These are phyloP conservation scores for Entomobrya proxima DNA, from an alignment of 2,888 invertebrate genomes.

Conservation along the genomic window DNA sequence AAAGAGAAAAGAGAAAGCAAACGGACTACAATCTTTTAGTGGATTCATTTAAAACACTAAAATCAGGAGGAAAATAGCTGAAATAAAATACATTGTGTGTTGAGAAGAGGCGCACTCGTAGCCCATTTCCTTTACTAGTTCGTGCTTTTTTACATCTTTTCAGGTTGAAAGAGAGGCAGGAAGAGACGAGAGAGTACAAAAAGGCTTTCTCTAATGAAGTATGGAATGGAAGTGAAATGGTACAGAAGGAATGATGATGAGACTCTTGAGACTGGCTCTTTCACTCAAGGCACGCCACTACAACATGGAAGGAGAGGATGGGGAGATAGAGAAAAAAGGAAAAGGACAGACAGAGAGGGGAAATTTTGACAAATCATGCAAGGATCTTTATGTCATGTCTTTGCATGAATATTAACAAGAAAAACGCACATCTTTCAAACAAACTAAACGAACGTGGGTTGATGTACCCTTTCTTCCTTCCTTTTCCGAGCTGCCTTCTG, in stretches of 20 bases:
- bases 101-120: constrained; percentile 1
- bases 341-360: constrained; percentile 26
- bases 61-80: background rate
- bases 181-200: constrained; percentile 29
- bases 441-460: constrained; percentile 25
- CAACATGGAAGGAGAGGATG: background rate
- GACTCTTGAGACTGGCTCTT: constrained; percentile 54
- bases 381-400: constrained; percentile 60
- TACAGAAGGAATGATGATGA: constrained; percentile 64
- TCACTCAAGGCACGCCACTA: constrained; percentile 3
- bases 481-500: background rate
- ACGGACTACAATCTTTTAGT: background rate
- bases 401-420: constrained; percentile 62
- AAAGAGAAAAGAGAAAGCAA: background rate
- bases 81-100: background rate
- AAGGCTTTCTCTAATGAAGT: constrained; percentile 62
- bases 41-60: constrained; percentile 36
- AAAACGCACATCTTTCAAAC: constrained; percentile 43
- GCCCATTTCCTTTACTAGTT: background rate
- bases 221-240: constrained; percentile 65
- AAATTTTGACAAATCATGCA: constrained; percentile 65
- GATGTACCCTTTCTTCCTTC: constrained; percentile 7
- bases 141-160: constrained; percentile 13
- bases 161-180: constrained; percentile 24
- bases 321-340: constrained; percentile 8